A percentile compares a stretch with the other conserved stretches of the same genome.
Evolutionary conservation across 2,113 vertebrate species (phyloP).

Genomic region (Strigops habroptila): DNA sequence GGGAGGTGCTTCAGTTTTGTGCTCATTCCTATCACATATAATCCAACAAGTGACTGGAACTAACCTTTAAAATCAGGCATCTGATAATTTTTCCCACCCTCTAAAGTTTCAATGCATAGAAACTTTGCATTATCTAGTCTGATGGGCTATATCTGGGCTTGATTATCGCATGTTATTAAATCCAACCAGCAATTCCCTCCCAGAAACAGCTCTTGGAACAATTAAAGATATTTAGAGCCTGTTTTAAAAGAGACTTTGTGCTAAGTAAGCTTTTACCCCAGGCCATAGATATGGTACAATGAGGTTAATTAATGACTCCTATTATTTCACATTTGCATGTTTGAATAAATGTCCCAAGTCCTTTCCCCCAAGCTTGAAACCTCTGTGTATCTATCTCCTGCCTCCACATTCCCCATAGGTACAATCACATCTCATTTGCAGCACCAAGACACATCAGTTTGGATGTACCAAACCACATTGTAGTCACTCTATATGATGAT

Average conservation of each 20-base stretch:
- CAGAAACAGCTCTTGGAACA: neutral
- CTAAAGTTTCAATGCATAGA: neutral
- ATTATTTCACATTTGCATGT: neutral
- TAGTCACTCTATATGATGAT: neutral
- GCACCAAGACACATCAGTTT: neutral
- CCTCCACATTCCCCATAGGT: neutral
- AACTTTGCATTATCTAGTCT: neutral
- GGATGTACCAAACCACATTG: neutral
- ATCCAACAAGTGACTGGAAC: neutral
- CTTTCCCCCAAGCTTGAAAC: neutral
- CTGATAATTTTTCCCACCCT: neutral
- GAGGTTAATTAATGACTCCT: neutral
- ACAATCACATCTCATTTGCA: neutral
- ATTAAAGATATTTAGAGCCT: neutral
- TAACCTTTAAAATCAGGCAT: neutral
- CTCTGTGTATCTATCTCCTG: neutral
- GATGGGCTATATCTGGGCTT: neutral
- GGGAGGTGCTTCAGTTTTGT: neutral
- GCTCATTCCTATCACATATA: neutral
- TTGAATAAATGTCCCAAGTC: neutral
- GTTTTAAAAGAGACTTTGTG: neutral
- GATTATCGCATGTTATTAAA: neutral
- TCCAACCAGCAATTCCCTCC: neutral
- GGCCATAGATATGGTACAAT: neutral
- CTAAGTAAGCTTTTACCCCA: neutral